Conservation (phyloP, 2,888 invertebrate species). For the Ephialtes manifestator region DNA sequence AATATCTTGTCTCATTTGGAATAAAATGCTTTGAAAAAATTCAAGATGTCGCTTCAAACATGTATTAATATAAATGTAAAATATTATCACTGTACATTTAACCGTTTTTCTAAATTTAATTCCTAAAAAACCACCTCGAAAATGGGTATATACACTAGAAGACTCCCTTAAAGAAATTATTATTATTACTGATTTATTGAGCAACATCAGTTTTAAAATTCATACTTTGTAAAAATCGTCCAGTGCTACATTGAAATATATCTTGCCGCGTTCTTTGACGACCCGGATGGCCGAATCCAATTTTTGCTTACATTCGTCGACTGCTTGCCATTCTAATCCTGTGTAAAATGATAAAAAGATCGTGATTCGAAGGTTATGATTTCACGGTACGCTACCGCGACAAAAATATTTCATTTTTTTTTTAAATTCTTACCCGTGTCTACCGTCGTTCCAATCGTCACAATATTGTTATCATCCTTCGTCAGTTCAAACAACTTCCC, state of each 20-base stretch:
- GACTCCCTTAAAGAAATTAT: too few relatives aligned
- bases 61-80: too few relatives aligned
- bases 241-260: conserved; percentile 76
- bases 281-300: conserved; percentile 70
- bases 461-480: conserved; percentile 66
- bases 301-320: conserved; percentile 79
- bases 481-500: conserved; percentile 73
- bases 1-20: too few relatives aligned
- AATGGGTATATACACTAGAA: too few relatives aligned
- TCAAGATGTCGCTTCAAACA: too few relatives aligned
- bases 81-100: too few relatives aligned
- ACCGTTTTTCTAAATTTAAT: too few relatives aligned
- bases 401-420: background rate
- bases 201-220: background rate
- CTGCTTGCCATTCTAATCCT: conserved; percentile 81
- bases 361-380: background rate
- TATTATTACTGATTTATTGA: background rate
- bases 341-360: conserved; percentile 13
- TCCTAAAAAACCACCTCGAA: too few relatives aligned
- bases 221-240: conserved; percentile 76
- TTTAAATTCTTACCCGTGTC: conserved; percentile 75
- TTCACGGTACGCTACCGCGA: background rate
- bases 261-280: conserved; percentile 78
- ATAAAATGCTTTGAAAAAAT: too few relatives aligned
- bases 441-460: conserved; percentile 76